A percentile compares a stretch with the other conserved stretches of the same genome.
phyloP scores from a whole-genome alignment of 1,140 invertebrate genomes.

The Microvelia longipes region DNA sequence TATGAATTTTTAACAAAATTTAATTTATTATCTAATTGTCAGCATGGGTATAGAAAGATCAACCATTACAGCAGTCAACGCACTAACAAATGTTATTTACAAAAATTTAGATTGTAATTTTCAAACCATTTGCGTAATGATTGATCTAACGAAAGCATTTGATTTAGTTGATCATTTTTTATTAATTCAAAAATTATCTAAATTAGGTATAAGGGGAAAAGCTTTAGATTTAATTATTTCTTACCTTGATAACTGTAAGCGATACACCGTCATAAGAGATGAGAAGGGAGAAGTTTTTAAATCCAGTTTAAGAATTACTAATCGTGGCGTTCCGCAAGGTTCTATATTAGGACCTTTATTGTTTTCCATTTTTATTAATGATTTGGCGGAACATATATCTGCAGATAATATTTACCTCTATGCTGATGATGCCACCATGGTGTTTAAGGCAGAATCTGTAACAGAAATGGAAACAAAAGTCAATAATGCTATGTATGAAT shows the following conservation, averaged over 20 bases:
- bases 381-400: neutral
- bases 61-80: neutral
- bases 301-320: neutral
- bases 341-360: neutral
- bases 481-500: neutral
- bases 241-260: neutral
- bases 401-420: neutral
- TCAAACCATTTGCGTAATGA: neutral
- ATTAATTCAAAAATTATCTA: neutral
- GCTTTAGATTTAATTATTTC: neutral
- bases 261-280: neutral
- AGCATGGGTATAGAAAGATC: neutral
- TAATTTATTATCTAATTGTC: neutral
- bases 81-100: neutral
- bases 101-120: neutral
- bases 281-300: neutral
- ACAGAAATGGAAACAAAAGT: neutral
- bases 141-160: neutral
- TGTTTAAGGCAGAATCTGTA: neutral
- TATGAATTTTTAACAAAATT: neutral
- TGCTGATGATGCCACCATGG: neutral
- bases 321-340: neutral
- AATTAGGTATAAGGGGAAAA: neutral
- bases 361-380: neutral
- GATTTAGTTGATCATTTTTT: neutral